Conservation (phyloP, 30 jellyfish, hydroid and myxozoan genomes). For the Aurelia sp. region DNA sequence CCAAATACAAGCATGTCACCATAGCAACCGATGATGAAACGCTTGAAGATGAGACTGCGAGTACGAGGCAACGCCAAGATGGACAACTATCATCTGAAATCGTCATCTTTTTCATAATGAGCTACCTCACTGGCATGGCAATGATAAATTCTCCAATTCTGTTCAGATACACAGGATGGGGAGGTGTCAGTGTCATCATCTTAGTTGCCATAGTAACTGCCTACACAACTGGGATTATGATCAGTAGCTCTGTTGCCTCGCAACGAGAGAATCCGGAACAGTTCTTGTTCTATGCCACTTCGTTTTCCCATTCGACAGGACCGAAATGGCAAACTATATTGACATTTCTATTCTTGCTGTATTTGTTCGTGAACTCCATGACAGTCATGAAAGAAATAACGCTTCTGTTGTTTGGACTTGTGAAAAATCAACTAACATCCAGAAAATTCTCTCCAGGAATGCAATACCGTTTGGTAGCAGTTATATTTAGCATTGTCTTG, state of each 20-base stretch:
- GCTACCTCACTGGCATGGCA: constrained; percentile 8
- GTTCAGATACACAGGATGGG: constrained; percentile 5
- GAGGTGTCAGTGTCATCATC: background rate
- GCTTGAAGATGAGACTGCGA: background rate
- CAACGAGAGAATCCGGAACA: background rate
- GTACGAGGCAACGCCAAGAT: background rate
- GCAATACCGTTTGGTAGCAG: background rate
- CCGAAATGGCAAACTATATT: background rate
- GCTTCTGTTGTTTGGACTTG: background rate
- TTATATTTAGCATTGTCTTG: background rate
- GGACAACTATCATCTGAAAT: background rate
- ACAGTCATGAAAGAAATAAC: constrained; percentile 1
- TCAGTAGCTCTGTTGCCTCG: background rate
- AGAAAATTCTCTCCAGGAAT: background rate
- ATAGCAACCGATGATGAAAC: background rate
- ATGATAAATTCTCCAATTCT: background rate
- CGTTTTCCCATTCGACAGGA: background rate
- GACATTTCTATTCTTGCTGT: background rate
- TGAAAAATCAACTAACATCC: background rate
- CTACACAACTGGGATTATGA: background rate
- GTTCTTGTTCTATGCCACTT: background rate
- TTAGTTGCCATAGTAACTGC: constrained; percentile 2
- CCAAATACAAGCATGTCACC: background rate
- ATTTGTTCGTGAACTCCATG: background rate
- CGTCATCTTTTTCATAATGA: background rate